Base-by-base conservation (phyloP, 1,140 invertebrate genomes). In the Pomacea maculata region DNA sequence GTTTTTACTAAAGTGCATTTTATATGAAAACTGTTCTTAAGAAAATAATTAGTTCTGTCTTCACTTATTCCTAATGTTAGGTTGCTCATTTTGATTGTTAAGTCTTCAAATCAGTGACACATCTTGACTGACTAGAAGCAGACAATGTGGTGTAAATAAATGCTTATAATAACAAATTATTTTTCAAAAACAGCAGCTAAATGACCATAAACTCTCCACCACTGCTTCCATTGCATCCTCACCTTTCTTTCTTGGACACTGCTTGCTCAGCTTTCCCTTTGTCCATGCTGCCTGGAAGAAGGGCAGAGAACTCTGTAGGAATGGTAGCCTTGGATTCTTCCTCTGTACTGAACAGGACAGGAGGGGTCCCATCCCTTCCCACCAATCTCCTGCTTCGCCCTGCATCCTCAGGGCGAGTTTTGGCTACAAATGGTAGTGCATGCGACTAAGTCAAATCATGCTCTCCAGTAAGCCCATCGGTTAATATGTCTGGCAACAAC, bases 221-320 rank as follows among this genome's bases (percentile, higher is more conserved):
- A 1, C 57, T 61, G 57, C 57, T 61, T 11, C 34, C 6, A 45
- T 45, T 61, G 57, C 57, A 14, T 61, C 57, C 77, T 71, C 67
- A 78, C 77, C 77, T 78, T 54, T 67, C 77, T 70, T 78, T 78
- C 65, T 78, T 78, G 19, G 77, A 21, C 15, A 67, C 54, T 15
- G 57, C 77, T 19, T 52, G 19, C 79, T 85, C 57, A 70, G 80
- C 64, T 79, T 77, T 76, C 74, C 63, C 52, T 75, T 82, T n/a
- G 72, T 80, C 55, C 55, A 63, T 29, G 63, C 71, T 45, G 82
- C 77, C 74, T 64, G 88, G 88, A 25, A 89, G 79, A 21, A 89
- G 83, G 64, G 84, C 86, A 72, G 84, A 87, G 75, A 86, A 86
- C 80, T 89, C 88, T 55, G 88, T 89, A 70, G 88, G 88, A 45